Base-by-base conservation (phyloP, 2,113 vertebrate species). In the Danio rerio region DNA sequence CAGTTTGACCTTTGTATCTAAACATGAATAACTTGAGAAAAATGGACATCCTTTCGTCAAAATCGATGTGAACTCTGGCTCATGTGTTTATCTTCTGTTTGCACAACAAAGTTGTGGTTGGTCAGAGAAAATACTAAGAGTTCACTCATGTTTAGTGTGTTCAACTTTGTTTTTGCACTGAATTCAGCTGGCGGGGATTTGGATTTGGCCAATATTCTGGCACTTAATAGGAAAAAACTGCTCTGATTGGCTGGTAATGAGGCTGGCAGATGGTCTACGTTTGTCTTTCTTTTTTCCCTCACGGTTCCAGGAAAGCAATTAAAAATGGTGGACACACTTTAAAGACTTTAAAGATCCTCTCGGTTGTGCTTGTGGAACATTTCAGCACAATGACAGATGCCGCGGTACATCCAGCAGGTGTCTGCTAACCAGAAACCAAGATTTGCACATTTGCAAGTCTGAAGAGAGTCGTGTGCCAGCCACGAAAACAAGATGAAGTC, bases 351-450 rank as follows among this genome's bases (percentile, higher is more conserved):
- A 21, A 31, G 42, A 69, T 82, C 12, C 16, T 18, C 78, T 79
- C 58, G 53, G 63, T 65, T 69, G 53, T 73, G 47, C 68, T 21
- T 53, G 58, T 59, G 42, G 47, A 69, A 73, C 43, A 31, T 78
- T 81, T 75, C 62, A 16, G 61, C 59, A n/a, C 43, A 18, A 74
- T 78, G 81, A 75, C 81, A 88, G 78, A 84, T 53, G 73, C 63
- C 43, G 15, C 62, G 16, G 56, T 31, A 20, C 15, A 40, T 55
- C 58, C 20, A 47, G 56, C 79, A 84, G 85, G 82, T 82, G 85
- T 62, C 52, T 75, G 18, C 53, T 84, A 79, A 21, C 78, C 69
- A 45, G 31, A 16, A 43, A 80, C 18, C 8, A 20, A 31, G 40
- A 52, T 59, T 52, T 11, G 13, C 15, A 77, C 76, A 80, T 80